Evolutionary conservation across 2,797 vertebrate species (phyloP).

Genomic region (Acanthiza pusilla): DNA sequence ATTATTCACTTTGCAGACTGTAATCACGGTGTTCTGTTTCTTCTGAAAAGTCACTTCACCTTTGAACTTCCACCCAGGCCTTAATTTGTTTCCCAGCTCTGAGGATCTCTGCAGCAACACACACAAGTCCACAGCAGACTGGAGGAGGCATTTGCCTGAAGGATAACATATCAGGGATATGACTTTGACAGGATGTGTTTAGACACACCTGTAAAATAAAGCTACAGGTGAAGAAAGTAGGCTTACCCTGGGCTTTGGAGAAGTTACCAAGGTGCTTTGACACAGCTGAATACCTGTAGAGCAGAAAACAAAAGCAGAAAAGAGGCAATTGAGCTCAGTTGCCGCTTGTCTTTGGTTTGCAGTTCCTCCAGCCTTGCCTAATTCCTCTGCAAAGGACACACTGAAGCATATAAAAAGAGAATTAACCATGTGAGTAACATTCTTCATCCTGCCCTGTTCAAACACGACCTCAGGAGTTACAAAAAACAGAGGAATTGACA

Average conservation of each 20-base stretch:
- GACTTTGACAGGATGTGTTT: not conserved
- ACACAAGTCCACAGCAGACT: accelerated
- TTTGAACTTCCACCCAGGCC: not conserved
- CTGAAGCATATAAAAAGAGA: not conserved
- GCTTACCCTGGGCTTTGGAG: not conserved
- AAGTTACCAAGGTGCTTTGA: not conserved
- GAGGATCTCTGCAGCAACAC: not conserved
- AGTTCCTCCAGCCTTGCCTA: not conserved
- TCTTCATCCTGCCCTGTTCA: not conserved
- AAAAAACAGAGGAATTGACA: not conserved
- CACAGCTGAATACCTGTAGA: not conserved
- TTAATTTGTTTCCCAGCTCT: not conserved
- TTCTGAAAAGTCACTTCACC: not conserved
- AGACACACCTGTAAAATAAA: not conserved
- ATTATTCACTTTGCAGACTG: not conserved
- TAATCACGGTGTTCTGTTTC: not conserved
- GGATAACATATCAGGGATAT: too few species aligned
- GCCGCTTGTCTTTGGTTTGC: not conserved
- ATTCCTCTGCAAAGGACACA: not conserved
- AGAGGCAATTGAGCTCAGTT: not conserved
- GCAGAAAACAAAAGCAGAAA: not conserved
- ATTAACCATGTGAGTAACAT: not conserved
- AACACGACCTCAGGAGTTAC: not conserved
- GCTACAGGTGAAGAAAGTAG: not conserved
- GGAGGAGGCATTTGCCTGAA: not conserved